Evolutionary conservation across 2,113 vertebrate genomes (phyloP).

Genomic region (Osmerus mordax): DNA sequence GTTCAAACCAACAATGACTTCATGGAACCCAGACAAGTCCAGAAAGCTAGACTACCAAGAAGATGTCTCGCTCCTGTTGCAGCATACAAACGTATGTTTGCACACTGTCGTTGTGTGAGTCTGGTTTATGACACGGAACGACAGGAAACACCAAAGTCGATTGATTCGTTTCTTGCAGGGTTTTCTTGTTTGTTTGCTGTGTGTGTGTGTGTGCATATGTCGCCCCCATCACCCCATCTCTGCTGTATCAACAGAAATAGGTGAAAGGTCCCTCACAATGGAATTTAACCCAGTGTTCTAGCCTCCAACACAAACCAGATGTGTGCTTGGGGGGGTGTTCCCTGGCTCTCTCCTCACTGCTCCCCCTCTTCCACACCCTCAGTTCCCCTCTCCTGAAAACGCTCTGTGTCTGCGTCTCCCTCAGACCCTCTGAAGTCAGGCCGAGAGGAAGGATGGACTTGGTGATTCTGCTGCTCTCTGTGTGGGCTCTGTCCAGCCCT

Average conservation of each 20-base stretch:
- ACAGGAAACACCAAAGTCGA: neutral
- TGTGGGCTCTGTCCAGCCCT: conserved; percentile 58
- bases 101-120: neutral
- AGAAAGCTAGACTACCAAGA: no score
- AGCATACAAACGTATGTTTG: no score
- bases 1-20: no score
- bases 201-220: conserved; percentile 19
- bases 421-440: conserved; percentile 55
- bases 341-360: conserved; percentile 23
- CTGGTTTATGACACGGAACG: conserved; percentile 1
- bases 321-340: conserved; percentile 56
- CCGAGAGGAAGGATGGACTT: conserved; percentile 61
- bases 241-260: conserved; percentile 64
- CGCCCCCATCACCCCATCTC: conserved; percentile 32
- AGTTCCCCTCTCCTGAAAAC: conserved; percentile 52
- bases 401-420: conserved; percentile 32
- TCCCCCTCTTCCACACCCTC: conserved; percentile 32
- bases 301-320: conserved; percentile 69
- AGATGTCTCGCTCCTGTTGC: no score
- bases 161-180: conserved; percentile 17
- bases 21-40: no score
- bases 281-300: conserved; percentile 63
- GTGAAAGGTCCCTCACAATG: conserved; percentile 70
- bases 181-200: neutral
- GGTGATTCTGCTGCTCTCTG: conserved; percentile 62